phyloP scores from a whole-genome alignment of 2,797 vertebrate species.

The Malurus leucopterus region DNA sequence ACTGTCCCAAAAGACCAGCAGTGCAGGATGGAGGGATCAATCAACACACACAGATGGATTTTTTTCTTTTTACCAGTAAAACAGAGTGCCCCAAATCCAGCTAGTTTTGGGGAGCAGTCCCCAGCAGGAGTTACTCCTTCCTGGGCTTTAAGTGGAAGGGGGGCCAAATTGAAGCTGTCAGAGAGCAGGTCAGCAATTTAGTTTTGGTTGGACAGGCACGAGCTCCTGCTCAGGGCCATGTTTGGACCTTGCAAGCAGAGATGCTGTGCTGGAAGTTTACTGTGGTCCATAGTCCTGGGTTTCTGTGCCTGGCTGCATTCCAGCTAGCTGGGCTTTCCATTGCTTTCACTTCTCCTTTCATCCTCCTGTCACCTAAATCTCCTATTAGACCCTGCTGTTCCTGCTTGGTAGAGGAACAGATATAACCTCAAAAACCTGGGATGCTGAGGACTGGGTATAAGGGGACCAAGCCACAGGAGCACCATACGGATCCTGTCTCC shows the following conservation, averaged over 20 bases:
- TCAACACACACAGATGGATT: neutral
- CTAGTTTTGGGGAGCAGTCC: neutral
- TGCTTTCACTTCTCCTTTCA: neutral
- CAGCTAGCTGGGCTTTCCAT: neutral
- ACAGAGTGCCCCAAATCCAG: neutral
- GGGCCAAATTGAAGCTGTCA: neutral
- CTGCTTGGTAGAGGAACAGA: neutral
- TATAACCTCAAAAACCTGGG: neutral
- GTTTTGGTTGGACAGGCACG: neutral
- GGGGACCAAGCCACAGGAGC: rapidly evolving
- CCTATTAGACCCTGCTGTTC: neutral
- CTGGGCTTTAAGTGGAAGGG: neutral
- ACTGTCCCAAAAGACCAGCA: neutral
- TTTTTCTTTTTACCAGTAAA: rapidly evolving
- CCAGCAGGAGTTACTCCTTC: neutral
- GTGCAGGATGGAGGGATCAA: neutral
- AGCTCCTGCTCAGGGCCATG: rapidly evolving
- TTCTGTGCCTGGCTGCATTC: neutral
- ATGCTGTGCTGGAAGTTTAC: neutral
- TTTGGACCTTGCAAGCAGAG: neutral
- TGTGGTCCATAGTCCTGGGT: neutral
- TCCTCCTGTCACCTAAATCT: neutral
- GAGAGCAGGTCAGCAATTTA: neutral
- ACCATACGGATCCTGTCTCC: neutral
- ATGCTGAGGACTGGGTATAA: neutral